Evolutionary conservation across 2,888 invertebrate species (phyloP), one percentile per base, ranked within the genome.

Genomic region (Lucinisca nassula): DNA sequence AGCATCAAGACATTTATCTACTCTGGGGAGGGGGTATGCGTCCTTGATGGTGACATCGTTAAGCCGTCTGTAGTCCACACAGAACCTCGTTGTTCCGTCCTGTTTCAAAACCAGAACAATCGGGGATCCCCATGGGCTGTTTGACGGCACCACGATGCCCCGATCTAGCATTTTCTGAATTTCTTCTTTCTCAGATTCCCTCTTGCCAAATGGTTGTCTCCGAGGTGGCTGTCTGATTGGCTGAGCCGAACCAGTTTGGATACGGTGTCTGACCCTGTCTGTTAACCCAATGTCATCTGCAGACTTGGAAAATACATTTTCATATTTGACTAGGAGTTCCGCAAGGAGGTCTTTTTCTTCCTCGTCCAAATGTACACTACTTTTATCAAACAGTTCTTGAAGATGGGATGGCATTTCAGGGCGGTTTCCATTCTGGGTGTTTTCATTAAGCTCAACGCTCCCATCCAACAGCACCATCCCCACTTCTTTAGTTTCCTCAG

Each of bases 61-160:
- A 4, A 88, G 77, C 12, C 35, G 38, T 27, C 81, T 30, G 24
- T 85, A 85, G 45, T 85, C 81, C 32, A 74, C 81, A 37, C 91
- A 92, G n/a, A 88, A 84, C 38, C 90, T 38, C 21, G 67, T 49
- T 2, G 55, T 73, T 24, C 87, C 85, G 75, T 89, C 82, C 45
- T 84, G 83, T 80, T 91, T 90, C 0, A 49, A 35, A 0, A 90
- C 86, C 0, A 90, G 77, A 3, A 91, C 91, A 0, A 91, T 67
- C n/a, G 85, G 87, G 1, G 85, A 85, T 6, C 79, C 58, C 88
- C 90, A 92, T 14, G 91, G 79, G 77, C 84, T 88, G 2, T 58
- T 79, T 14, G 88, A 88, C 21, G 83, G 83, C 55, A 88, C 87
- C 30, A 89, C 85, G 8, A 91, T 55, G 14, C 73, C 76, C 24